Evolutionary conservation across 2,113 vertebrate genomes (phyloP).

Genomic region (Festucalex cinctus): DNA sequence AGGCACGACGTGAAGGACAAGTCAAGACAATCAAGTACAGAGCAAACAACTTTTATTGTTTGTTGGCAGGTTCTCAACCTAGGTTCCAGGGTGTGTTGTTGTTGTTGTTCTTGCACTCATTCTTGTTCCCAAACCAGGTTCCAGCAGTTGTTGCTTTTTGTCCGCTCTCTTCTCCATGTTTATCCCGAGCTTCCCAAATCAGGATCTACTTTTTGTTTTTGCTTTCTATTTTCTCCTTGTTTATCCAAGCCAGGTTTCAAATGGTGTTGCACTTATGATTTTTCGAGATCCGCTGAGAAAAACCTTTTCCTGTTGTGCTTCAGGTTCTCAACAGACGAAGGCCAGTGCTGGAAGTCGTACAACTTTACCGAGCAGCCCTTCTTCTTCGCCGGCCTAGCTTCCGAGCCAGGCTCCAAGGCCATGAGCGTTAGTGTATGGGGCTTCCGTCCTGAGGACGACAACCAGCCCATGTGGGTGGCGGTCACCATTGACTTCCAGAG

Average conservation of each 20-base stretch:
- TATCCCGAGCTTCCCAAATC: neutral
- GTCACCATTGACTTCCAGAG: constrained; percentile 79
- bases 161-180: no score
- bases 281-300: no score
- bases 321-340: constrained; percentile 80
- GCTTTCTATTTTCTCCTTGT: neutral
- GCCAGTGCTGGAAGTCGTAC: constrained; percentile 75
- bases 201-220: neutral
- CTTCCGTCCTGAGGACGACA: constrained; percentile 70
- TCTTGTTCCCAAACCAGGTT: no score
- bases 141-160: no score
- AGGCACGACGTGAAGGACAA: constrained; percentile 60
- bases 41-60: neutral
- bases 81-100: no score
- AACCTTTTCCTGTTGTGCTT: neutral
- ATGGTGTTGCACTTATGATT: no score
- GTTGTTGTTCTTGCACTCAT: no score
- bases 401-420: constrained; percentile 75
- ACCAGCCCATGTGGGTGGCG: constrained; percentile 74
- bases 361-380: constrained; percentile 77
- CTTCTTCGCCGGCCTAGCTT: constrained; percentile 73
- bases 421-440: constrained; percentile 79
- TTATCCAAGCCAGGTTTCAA: no score
- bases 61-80: neutral
- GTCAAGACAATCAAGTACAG: constrained; percentile 75